Conservation (phyloP, 2,797 vertebrate genomes). For the Spinus pinus region DNA sequence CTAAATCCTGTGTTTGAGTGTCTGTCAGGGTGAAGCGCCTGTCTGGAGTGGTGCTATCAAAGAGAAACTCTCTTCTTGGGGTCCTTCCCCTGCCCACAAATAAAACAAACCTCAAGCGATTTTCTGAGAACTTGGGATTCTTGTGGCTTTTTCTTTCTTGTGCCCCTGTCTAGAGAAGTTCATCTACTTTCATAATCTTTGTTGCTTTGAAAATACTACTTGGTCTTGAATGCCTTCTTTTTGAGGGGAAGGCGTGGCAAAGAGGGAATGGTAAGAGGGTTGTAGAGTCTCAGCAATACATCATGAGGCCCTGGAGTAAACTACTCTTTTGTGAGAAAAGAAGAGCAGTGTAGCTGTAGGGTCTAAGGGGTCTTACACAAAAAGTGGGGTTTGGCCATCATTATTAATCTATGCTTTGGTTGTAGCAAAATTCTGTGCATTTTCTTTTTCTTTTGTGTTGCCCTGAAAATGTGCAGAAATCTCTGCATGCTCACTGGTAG, state of each 20-base stretch:
- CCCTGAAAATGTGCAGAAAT: not conserved
- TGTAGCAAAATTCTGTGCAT: not conserved
- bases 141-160: not conserved
- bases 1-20: constrained; percentile 55
- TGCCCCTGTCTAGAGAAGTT: not conserved
- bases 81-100: not conserved
- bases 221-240: not conserved
- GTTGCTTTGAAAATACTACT: not conserved
- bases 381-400: not conserved
- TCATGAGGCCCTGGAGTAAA: not conserved
- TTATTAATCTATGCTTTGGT: not conserved
- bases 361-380: not conserved
- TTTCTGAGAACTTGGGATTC: not conserved
- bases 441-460: not conserved
- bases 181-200: not conserved
- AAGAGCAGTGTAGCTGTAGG: not conserved
- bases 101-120: not conserved
- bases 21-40: constrained; percentile 50
- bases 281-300: not conserved
- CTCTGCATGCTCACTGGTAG: not conserved
- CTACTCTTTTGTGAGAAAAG: not conserved
- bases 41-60: constrained; percentile 63
- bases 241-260: not conserved
- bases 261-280: not conserved
- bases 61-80: constrained; percentile 55